Evolutionary conservation across 2,113 vertebrate species (phyloP).

Genomic region (Hemibagrus wyckioides): DNA sequence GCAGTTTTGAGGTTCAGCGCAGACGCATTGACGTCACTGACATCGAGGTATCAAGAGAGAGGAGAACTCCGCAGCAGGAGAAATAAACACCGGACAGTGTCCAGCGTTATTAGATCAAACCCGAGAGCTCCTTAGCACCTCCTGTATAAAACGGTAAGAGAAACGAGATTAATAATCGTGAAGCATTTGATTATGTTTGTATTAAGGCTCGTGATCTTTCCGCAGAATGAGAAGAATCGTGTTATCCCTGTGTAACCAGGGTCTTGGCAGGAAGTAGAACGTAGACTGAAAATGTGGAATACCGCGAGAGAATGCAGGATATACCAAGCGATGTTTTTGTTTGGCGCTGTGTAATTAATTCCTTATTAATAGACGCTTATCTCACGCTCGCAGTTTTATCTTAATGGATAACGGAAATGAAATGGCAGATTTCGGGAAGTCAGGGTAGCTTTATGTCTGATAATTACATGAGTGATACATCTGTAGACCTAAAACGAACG

Average conservation of each 20-base stretch:
- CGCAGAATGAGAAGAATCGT: not conserved
- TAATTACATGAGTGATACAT: not conserved
- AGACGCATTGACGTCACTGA: conserved; percentile 73
- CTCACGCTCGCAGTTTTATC: not conserved
- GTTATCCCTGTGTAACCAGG: not conserved
- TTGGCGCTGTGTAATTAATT: not conserved
- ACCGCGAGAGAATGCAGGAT: not conserved
- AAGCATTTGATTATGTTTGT: not conserved
- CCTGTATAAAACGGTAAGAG: conserved; percentile 70
- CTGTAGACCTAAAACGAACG: not conserved
- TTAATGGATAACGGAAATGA: conserved; percentile 38
- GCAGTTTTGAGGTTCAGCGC: conserved; percentile 51
- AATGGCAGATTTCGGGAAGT: not conserved
- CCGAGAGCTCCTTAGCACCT: conserved; percentile 57
- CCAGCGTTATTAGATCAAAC: conserved; percentile 52
- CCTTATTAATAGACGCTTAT: not conserved
- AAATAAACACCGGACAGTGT: conserved; percentile 37
- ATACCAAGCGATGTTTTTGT: not conserved
- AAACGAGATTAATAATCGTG: not conserved
- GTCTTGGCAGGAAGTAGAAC: not conserved
- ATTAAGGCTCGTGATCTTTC: not conserved
- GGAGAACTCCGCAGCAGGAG: conserved; percentile 38
- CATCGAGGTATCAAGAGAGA: conserved; percentile 64
- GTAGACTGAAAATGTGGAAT: not conserved
- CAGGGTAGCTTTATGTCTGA: not conserved